These are phyloP conservation scores for Cyanoderma ruficeps DNA, from an alignment of 2,113 vertebrate species.

Conservation along the genomic window DNA sequence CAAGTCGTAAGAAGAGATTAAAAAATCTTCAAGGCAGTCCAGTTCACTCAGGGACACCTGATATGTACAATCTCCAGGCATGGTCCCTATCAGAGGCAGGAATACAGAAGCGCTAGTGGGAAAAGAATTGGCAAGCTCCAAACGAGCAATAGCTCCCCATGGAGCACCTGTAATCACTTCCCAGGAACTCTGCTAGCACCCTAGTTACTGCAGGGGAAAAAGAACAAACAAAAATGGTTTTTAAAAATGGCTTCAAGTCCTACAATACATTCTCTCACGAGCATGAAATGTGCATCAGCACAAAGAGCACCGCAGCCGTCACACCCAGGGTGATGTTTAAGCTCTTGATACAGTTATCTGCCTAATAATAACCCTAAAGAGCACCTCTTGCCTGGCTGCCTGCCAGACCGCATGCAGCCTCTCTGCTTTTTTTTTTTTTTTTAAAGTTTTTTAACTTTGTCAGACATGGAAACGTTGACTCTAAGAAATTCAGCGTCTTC, in stretches of 20 bases:
- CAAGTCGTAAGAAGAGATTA: background rate
- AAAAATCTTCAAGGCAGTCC: background rate
- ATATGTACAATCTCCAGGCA: accelerated
- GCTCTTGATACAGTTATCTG: slow-evolving; percentile 40
- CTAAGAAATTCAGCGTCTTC: slow-evolving; percentile 32
- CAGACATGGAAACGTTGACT: slow-evolving; percentile 44
- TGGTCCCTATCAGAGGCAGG: background rate
- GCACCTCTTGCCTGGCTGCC: slow-evolving; percentile 28
- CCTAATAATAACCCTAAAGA: slow-evolving; percentile 60
- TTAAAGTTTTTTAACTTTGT: background rate
- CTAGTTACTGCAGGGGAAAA: background rate
- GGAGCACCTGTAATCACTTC: background rate
- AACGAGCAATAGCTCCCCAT: background rate
- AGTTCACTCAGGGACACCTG: background rate
- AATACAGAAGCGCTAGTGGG: background rate
- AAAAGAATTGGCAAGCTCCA: background rate
- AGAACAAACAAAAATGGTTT: background rate
- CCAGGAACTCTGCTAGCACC: background rate
- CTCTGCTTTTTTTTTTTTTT: background rate
- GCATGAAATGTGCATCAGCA: background rate
- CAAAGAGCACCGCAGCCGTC: background rate
- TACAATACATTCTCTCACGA: background rate
- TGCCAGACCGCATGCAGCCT: slow-evolving; percentile 52
- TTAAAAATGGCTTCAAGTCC: background rate
- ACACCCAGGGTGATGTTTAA: slow-evolving; percentile 16